A percentile compares a stretch with the other conserved stretches of the same genome.
Evolutionary conservation across 1,140 invertebrate species (phyloP).

Genomic region (Platyscapa corneri): DNA sequence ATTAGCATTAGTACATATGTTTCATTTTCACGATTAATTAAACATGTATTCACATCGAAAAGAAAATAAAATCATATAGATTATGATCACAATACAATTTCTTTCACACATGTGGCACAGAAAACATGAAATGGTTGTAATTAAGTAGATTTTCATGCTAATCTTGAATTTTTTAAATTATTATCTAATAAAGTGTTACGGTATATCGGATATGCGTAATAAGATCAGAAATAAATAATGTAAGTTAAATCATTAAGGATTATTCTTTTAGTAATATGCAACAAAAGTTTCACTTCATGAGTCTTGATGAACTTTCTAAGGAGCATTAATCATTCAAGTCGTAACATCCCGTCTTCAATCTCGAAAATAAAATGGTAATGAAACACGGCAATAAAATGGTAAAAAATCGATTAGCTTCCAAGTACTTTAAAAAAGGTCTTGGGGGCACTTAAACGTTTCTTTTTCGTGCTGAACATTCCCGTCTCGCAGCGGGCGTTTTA

Average conservation of each 20-base stretch:
- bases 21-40: no score
- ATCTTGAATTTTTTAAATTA: background rate
- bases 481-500: slow-evolving; percentile 61
- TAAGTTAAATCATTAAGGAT: background rate
- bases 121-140: no score
- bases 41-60: no score
- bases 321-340: slow-evolving; percentile 36
- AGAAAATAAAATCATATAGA: no score
- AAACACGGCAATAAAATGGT: slow-evolving; percentile 45
- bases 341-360: slow-evolving; percentile 13
- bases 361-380: slow-evolving; percentile 44
- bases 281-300: background rate
- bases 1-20: no score
- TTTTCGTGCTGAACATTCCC: slow-evolving; percentile 4
- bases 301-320: background rate
- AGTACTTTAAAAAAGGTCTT: slow-evolving; percentile 36
- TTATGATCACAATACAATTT: no score
- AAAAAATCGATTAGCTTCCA: slow-evolving; percentile 50
- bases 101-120: no score
- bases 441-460: slow-evolving; percentile 46
- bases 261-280: background rate
- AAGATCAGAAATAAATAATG: background rate
- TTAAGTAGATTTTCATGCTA: background rate
- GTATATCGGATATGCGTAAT: background rate
- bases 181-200: background rate